phyloP scores from a whole-genome alignment of 2,113 vertebrate species.

The Seriola rivoliana region DNA sequence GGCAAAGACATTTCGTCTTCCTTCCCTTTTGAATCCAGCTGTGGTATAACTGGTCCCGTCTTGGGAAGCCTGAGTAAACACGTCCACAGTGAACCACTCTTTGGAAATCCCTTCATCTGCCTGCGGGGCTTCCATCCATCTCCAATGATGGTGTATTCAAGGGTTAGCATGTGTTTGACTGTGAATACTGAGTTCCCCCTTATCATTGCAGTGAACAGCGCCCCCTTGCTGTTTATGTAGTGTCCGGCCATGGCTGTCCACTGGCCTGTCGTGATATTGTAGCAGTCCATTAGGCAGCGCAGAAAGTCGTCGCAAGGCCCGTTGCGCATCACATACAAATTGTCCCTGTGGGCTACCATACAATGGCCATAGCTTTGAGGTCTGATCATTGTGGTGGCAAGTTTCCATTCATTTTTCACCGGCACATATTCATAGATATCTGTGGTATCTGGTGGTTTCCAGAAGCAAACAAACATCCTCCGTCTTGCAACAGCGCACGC shows the following conservation, averaged over 20 bases:
- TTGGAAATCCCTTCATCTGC: slow-evolving; percentile 91
- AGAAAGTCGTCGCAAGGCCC: slow-evolving; percentile 94
- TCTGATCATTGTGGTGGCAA: slow-evolving; percentile 86
- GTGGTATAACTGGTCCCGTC: slow-evolving; percentile 59
- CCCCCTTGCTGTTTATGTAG: slow-evolving; percentile 97
- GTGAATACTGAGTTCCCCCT: slow-evolving; percentile 91
- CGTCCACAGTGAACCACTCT: slow-evolving; percentile 92
- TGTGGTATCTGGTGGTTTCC: slow-evolving; percentile 92
- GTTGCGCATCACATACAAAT: slow-evolving; percentile 94
- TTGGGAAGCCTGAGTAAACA: slow-evolving; percentile 91
- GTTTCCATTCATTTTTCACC: slow-evolving; percentile 84
- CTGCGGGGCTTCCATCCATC: slow-evolving; percentile 89
- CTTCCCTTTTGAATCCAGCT: slow-evolving; percentile 48
- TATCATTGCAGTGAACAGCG: slow-evolving; percentile 91
- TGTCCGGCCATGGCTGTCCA: slow-evolving; percentile 92
- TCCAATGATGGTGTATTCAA: slow-evolving; percentile 88
- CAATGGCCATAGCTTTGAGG: slow-evolving; percentile 95
- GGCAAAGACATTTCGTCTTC: slow-evolving; percentile 57
- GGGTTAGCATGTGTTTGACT: slow-evolving; percentile 91
- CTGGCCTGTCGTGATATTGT: slow-evolving; percentile 90
- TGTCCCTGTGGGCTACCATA: slow-evolving; percentile 94
- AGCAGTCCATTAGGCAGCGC: slow-evolving; percentile 92
- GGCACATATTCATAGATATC: slow-evolving; percentile 89
- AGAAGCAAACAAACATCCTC: slow-evolving; percentile 93
- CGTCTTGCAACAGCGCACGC: slow-evolving; percentile 90